Evolutionary conservation across 2,888 invertebrate genomes (phyloP).

Genomic region (Formica aserva): DNA sequence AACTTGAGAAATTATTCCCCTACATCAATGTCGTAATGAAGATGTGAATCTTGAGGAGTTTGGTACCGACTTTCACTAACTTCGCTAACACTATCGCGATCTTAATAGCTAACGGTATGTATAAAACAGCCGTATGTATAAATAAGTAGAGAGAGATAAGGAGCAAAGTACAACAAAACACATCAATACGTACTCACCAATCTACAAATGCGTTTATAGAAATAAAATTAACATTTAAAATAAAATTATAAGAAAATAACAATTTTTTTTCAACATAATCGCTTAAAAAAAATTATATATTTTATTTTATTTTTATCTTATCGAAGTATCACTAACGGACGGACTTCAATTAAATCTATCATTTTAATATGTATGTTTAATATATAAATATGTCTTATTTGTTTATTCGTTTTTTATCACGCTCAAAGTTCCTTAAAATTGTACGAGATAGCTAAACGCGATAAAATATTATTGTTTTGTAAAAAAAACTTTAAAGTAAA

Average conservation of each 20-base stretch:
- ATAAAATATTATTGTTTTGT: background rate
- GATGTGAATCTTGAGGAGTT: constrained; percentile 12
- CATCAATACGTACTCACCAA: background rate
- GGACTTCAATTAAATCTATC: background rate
- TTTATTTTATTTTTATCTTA: background rate
- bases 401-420: background rate
- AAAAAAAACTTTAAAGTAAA: constrained; percentile 9
- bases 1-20: constrained; percentile 14
- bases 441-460: background rate
- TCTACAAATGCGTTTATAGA: background rate
- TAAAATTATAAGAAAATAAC: background rate
- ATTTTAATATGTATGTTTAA: background rate
- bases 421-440: background rate
- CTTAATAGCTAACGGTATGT: background rate
- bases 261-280: background rate
- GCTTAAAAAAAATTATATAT: background rate
- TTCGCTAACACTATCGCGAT: constrained; percentile 52
- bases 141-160: constrained; percentile 21
- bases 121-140: background rate
- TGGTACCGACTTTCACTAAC: constrained; percentile 47
- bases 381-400: background rate
- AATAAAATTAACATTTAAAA: constrained; percentile 13
- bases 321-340: background rate
- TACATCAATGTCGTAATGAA: background rate
- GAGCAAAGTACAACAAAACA: background rate